Evolutionary conservation across 2,797 vertebrate genomes (phyloP).

Genomic region (Selene dorsalis): DNA sequence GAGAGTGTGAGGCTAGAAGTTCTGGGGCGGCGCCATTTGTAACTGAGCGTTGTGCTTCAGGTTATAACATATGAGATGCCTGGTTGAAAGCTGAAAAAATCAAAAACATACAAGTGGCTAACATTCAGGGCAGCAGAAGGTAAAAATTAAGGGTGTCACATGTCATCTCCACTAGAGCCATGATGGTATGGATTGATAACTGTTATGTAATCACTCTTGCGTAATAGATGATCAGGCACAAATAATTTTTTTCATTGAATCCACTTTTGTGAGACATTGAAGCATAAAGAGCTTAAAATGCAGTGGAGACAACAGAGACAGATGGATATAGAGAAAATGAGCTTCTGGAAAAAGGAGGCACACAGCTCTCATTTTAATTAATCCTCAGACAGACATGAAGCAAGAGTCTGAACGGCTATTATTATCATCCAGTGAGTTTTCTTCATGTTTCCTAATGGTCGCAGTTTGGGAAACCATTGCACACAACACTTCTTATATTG

Average conservation of each 20-base stretch:
- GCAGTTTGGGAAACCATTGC: constrained; percentile 16
- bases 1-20: neutral
- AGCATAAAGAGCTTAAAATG: constrained; percentile 22
- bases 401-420: neutral
- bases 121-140: constrained; percentile 16
- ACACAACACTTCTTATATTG: neutral
- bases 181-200: neutral
- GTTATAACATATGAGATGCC: constrained; percentile 1
- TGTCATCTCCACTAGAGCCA: neutral
- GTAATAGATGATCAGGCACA: neutral
- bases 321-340: constrained; percentile 26
- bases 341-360: constrained; percentile 21
- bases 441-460: constrained; percentile 31
- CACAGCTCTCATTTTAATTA: constrained; percentile 42
- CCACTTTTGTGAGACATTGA: constrained; percentile 16
- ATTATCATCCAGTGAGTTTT: constrained; percentile 1
- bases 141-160: neutral
- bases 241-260: neutral
- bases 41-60: neutral
- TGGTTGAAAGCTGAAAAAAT: constrained; percentile 13
- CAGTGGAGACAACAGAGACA: constrained; percentile 3
- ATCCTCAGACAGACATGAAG: constrained; percentile 26
- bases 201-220: neutral
- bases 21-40: neutral
- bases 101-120: neutral